Base-by-base conservation (phyloP, 2,113 vertebrate species). In the Tupaia chinensis region DNA sequence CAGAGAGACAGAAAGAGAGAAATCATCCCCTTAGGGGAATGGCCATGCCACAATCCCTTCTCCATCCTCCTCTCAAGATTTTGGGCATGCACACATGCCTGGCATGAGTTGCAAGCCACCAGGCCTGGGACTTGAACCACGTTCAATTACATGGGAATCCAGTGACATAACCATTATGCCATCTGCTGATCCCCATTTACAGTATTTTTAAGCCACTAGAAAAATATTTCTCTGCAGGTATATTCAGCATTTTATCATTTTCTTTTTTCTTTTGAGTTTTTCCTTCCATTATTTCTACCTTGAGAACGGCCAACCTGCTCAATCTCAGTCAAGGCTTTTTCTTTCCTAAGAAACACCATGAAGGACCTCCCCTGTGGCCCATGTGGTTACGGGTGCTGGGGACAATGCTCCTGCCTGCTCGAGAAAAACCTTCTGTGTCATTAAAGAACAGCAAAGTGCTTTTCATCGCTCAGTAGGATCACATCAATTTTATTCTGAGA, bases 221-320 rank as follows among this genome's bases (percentile, higher is more conserved):
- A 61, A 11, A 25, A 34, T 54, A 7, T n/a, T 9, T 91, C 23
- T 66, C 32, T 23, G 84, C 15, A 27, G 12, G 22, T 56, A 79
- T 69, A n/a, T n/a, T 56, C n/a, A 72, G 66, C 58, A 80, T 81
- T 91, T 87, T 91, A 61, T 73, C 10, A 76, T 73, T 96, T 89
- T n/a, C 23, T 44, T 76, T 70, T 77, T 56, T 81, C 34, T 74
- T 78, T 80, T 66, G 34, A 65, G 23, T 85, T 89, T 92, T 95
- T 76, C 29, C 61, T 83, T 66, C 44, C 25, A 68, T 6, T 69
- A 60, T 89, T 79, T 95, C 84, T 53, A 80, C 32, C 54, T 87
- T 56, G 54, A 69, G 74, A 34, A 22, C 23, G 73, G 34, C 32
- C 76, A 89, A 29, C 5, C 23, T 93, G 72, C 32, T 89, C 61